phyloP scores from a whole-genome alignment of 2,797 vertebrate genomes.

The Galagoides demidoff region DNA sequence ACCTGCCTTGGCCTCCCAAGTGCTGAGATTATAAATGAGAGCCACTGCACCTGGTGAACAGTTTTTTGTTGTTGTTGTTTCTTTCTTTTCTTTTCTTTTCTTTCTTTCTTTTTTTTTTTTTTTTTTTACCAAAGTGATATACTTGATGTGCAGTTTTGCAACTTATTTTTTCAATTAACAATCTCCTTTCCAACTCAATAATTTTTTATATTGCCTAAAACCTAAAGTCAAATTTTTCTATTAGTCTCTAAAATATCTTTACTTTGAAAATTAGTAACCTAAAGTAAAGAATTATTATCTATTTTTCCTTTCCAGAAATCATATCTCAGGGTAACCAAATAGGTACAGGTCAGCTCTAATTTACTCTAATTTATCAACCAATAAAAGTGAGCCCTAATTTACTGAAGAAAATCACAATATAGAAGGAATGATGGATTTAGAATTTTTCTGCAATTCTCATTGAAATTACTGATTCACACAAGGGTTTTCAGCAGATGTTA shows the following conservation, averaged over 20 bases:
- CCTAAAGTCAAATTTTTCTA: not conserved
- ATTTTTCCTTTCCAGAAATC: conserved; percentile 37
- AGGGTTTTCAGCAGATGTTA: not conserved
- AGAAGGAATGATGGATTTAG: not conserved
- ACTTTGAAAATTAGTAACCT: conserved; percentile 30
- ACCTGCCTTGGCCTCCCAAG: too few relatives aligned
- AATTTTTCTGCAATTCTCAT: conserved; percentile 57
- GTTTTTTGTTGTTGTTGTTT: too few relatives aligned
- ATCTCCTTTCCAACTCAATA: not conserved
- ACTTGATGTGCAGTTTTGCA: not conserved
- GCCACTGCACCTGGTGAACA: too few relatives aligned
- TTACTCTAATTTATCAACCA: conserved; percentile 20
- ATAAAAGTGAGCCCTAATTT: conserved; percentile 18
- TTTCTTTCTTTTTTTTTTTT: too few relatives aligned
- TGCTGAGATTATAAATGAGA: too few relatives aligned
- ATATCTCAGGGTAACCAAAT: conserved; percentile 19
- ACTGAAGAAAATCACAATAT: not conserved
- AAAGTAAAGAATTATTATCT: conserved; percentile 34
- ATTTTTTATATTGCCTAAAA: conserved; percentile 39
- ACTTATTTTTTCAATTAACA: not conserved
- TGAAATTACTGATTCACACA: not conserved
- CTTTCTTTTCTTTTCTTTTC: not conserved
- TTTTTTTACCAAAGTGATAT: conserved; percentile 29
- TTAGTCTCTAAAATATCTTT: conserved; percentile 3
- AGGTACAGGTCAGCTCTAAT: not conserved